These are phyloP conservation scores for Smutsia gigantea DNA, from an alignment of 2,797 vertebrate genomes.

Conservation along the genomic window DNA sequence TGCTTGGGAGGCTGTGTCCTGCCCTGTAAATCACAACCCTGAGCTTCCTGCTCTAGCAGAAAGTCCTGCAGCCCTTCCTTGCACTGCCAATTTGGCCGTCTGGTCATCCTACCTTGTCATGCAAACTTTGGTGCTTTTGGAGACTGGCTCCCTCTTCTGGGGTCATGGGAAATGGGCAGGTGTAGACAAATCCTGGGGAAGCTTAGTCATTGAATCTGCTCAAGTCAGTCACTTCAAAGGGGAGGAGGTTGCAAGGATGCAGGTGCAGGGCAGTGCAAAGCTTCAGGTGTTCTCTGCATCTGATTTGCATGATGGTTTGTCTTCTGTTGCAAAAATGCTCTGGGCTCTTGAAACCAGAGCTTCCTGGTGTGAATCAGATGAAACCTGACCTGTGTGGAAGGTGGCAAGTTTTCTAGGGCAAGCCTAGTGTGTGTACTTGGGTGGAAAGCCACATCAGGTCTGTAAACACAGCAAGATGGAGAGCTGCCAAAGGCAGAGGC, in stretches of 20 bases:
- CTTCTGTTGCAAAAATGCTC: slow-evolving; percentile 72
- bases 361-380: slow-evolving; percentile 78
- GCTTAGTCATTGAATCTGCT: background rate
- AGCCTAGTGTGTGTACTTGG: slow-evolving; percentile 69
- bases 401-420: slow-evolving; percentile 76
- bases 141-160: slow-evolving; percentile 15
- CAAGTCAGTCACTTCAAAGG: background rate
- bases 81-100: background rate
- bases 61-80: background rate
- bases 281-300: slow-evolving; percentile 51
- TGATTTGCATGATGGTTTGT: slow-evolving; percentile 75
- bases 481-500: slow-evolving; percentile 60
- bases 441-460: slow-evolving; percentile 83
- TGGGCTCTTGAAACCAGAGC: slow-evolving; percentile 83
- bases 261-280: slow-evolving; percentile 60
- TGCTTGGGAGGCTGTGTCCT: slow-evolving; percentile 50
- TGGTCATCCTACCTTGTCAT: background rate
- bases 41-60: background rate
- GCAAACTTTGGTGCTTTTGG: background rate
- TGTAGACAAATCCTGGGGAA: background rate
- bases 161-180: background rate
- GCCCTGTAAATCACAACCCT: slow-evolving; percentile 40
- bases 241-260: slow-evolving; percentile 3
- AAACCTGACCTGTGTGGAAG: slow-evolving; percentile 78
- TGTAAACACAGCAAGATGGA: slow-evolving; percentile 82